Conservation (phyloP, 2,113 vertebrate genomes). For the Cnemophilus loriae region DNA sequence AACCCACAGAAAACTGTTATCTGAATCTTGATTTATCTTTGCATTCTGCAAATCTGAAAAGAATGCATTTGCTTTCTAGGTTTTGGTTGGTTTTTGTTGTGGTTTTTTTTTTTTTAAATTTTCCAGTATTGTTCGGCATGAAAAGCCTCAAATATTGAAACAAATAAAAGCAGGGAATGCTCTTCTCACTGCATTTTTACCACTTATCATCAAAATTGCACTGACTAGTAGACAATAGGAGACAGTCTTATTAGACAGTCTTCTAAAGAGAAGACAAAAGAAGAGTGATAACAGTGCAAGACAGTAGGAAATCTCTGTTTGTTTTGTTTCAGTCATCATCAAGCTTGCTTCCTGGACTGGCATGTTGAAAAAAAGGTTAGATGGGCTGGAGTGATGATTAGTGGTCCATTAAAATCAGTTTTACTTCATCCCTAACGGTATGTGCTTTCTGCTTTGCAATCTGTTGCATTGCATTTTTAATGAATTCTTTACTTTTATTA, state of each 20-base stretch:
- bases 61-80: not conserved
- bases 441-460: not conserved
- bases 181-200: conserved; percentile 14
- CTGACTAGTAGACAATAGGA: not conserved
- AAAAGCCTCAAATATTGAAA: not conserved
- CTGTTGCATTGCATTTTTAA: not conserved
- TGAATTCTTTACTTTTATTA: not conserved
- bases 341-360: not conserved
- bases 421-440: not conserved
- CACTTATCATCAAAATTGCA: not conserved
- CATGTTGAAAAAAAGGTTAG: not conserved
- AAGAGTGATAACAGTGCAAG: not conserved
- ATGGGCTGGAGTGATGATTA: not conserved
- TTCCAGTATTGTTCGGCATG: not conserved
- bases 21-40: not conserved
- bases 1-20: not conserved
- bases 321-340: conserved; percentile 6
- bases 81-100: not conserved
- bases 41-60: not conserved
- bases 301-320: not conserved
- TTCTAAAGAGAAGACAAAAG: not conserved
- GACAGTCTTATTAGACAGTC: not conserved
- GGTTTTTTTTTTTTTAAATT: not conserved
- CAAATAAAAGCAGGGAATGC: not conserved
- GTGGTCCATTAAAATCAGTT: not conserved